Evolutionary conservation across 2,797 vertebrate genomes (phyloP).

Genomic region (Merluccius polli): DNA sequence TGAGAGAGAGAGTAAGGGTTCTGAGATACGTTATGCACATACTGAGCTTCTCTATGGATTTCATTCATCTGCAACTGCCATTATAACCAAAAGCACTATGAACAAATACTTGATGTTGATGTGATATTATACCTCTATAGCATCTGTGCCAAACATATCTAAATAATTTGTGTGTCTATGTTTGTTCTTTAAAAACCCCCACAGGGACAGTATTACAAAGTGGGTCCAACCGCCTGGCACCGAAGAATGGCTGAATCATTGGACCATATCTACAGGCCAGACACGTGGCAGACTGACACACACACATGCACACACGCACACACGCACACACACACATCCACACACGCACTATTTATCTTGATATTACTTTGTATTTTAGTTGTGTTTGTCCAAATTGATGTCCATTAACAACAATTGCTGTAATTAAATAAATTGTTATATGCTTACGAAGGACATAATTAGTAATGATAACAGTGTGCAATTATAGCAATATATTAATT

Average conservation of each 20-base stretch:
- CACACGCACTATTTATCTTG: background rate
- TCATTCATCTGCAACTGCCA: background rate
- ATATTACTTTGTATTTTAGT: background rate
- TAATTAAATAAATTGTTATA: background rate
- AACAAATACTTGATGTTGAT: background rate
- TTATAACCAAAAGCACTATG: background rate
- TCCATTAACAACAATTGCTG: background rate
- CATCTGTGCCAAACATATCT: background rate
- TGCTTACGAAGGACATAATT: constrained; percentile 11
- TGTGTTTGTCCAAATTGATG: background rate
- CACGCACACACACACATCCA: background rate
- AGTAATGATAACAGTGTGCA: constrained; percentile 1
- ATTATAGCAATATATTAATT: constrained; percentile 1
- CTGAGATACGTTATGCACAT: background rate
- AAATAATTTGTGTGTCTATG: background rate
- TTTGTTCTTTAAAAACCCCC: background rate
- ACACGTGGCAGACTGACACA: constrained; percentile 20
- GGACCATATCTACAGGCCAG: constrained; percentile 34
- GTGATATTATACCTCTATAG: background rate
- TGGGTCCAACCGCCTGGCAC: constrained; percentile 39
- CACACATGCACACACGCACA: constrained; percentile 3
- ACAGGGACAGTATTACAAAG: background rate
- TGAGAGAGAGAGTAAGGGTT: background rate
- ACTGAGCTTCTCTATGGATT: background rate
- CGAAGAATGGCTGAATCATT: constrained; percentile 58